These are phyloP conservation scores for Eristalinus sepulchralis DNA, from an alignment of 2,888 invertebrate genomes.

Conservation along the genomic window DNA sequence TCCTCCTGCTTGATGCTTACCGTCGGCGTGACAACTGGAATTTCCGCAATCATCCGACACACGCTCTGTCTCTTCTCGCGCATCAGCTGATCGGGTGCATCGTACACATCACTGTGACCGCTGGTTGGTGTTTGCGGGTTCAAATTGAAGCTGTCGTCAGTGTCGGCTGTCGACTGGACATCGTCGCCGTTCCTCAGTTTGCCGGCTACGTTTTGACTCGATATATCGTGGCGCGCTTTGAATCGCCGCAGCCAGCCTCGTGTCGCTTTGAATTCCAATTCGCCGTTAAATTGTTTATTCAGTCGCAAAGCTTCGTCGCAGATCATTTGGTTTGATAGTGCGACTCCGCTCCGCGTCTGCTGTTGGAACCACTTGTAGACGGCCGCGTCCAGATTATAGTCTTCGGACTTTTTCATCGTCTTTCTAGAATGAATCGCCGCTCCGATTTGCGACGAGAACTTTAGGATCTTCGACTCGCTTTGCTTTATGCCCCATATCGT, in stretches of 20 bases:
- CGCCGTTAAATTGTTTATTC: background rate
- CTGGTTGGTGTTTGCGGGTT: background rate
- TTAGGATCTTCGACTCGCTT: constrained; percentile 19
- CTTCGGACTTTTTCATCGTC: constrained; percentile 19
- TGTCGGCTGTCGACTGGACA: background rate
- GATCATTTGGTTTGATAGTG: constrained; percentile 31
- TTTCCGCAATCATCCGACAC: background rate
- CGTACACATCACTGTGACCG: background rate
- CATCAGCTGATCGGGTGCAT: background rate
- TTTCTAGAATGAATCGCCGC: constrained; percentile 7
- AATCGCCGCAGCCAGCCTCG: constrained; percentile 28
- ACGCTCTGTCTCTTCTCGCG: background rate
- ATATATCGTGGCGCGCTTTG: constrained; percentile 16
- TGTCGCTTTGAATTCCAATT: constrained; percentile 16
- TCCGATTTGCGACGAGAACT: constrained; percentile 25
- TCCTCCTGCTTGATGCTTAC: constrained; percentile 30
- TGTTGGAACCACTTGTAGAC: constrained; percentile 19
- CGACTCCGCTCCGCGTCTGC: background rate
- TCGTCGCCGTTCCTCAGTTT: background rate
- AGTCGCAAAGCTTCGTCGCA: constrained; percentile 20
- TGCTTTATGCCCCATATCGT: constrained; percentile 38
- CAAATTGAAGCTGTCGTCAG: background rate
- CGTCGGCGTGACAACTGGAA: background rate
- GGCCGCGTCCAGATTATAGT: constrained; percentile 14
- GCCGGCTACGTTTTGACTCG: background rate